Evolutionary conservation across 2,888 invertebrate genomes (phyloP).

Genomic region (Drosophila rellima): DNA sequence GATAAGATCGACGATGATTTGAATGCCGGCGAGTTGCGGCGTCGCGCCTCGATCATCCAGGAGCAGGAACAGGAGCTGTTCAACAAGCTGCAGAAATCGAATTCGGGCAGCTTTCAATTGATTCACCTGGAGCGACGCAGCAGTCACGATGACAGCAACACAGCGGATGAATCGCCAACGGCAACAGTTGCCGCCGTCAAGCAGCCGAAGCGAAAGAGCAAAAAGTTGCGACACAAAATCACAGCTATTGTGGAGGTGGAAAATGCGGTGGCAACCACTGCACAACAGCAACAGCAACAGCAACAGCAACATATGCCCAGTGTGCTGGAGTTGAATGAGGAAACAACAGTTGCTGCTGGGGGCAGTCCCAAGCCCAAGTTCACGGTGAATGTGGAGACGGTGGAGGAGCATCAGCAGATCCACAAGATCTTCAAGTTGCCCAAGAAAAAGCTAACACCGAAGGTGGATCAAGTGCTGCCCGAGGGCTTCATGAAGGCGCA

Average conservation of each 20-base stretch:
- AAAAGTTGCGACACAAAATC: slow-evolving; percentile 84
- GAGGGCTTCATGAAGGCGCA: slow-evolving; percentile 75
- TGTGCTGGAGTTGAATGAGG: slow-evolving; percentile 63
- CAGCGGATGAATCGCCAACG: slow-evolving; percentile 57
- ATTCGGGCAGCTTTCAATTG: slow-evolving; percentile 82
- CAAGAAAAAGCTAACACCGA: slow-evolving; percentile 79
- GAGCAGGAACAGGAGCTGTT: slow-evolving; percentile 86
- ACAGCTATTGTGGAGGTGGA: slow-evolving; percentile 84
- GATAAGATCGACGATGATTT: slow-evolving; percentile 87
- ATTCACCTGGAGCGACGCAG: slow-evolving; percentile 83
- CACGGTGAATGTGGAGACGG: slow-evolving; percentile 84
- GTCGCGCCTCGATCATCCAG: slow-evolving; percentile 87
- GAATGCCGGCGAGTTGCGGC: slow-evolving; percentile 87
- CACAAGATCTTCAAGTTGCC: slow-evolving; percentile 84
- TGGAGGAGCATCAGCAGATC: slow-evolving; percentile 84
- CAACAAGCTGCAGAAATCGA: slow-evolving; percentile 84
- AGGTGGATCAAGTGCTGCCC: slow-evolving; percentile 56
- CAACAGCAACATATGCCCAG: slow-evolving; percentile 67
- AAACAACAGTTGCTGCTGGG: slow-evolving; percentile 6
- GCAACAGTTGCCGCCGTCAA: slow-evolving; percentile 26
- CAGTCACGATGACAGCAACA: slow-evolving; percentile 81
- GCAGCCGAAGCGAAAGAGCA: slow-evolving; percentile 75
- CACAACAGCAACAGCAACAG: slow-evolving; percentile 24
- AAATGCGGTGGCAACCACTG: slow-evolving; percentile 66
- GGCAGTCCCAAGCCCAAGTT: slow-evolving; percentile 81